phyloP scores from a whole-genome alignment of 2,888 invertebrate species.

The Chorisops tibialis region DNA sequence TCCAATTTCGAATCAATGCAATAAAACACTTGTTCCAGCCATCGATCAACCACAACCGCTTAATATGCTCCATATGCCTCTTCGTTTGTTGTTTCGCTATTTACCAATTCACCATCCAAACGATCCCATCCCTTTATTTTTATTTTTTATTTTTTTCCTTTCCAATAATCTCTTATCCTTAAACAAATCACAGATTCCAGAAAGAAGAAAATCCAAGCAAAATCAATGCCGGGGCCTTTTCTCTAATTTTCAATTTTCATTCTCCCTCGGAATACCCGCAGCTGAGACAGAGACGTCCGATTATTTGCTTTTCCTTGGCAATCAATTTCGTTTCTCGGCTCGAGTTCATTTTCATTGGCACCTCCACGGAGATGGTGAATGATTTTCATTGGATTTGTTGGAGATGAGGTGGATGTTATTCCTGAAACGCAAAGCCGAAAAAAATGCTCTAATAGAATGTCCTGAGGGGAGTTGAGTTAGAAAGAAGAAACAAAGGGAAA shows the following conservation, averaged over 20 bases:
- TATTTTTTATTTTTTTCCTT: not conserved
- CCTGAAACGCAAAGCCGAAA: too few species aligned
- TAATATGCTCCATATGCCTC: slow-evolving; percentile 3
- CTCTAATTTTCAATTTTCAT: slow-evolving; percentile 33
- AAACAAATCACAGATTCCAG: slow-evolving; percentile 13
- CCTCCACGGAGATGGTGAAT: not conserved
- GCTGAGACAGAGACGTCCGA: slow-evolving; percentile 20
- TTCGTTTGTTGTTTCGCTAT: not conserved
- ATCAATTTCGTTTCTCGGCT: slow-evolving; percentile 27
- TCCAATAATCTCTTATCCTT: slow-evolving; percentile 1
- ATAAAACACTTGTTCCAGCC: too few species aligned
- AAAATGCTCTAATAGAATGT: too few species aligned
- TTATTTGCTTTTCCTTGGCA: slow-evolving; percentile 30
- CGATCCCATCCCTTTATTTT: not conserved
- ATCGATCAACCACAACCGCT: slow-evolving; percentile 14
- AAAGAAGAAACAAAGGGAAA: slow-evolving; percentile 27
- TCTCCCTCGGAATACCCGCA: not conserved
- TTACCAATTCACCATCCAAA: not conserved
- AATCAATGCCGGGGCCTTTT: slow-evolving; percentile 22
- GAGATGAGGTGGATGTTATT: too few species aligned
- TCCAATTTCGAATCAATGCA: too few species aligned
- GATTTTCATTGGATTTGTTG: too few species aligned
- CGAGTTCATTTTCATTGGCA: slow-evolving; percentile 26
- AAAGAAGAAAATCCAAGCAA: not conserved
- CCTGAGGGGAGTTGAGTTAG: too few species aligned